Evolutionary conservation across 1,140 invertebrate species (phyloP).

Genomic region (Matsumurasca onukii): DNA sequence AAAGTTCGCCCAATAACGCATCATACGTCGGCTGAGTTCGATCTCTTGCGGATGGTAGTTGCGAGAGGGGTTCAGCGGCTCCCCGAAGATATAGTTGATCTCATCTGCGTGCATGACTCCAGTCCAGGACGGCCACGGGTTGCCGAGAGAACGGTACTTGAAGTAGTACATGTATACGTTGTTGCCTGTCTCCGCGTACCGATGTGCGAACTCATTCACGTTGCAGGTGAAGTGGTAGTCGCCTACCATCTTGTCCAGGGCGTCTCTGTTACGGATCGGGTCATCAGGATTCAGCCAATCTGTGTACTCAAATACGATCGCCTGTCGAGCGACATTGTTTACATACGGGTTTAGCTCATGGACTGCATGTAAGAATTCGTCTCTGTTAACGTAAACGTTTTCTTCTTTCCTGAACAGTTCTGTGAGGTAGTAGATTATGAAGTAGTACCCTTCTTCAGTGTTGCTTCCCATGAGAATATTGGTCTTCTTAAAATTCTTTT

Average conservation of each 20-base stretch:
- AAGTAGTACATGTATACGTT: conserved; percentile 96
- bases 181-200: conserved; percentile 84
- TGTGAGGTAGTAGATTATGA: conserved; percentile 88
- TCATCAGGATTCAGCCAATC: conserved; percentile 89
- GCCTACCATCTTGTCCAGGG: conserved; percentile 92
- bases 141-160: conserved; percentile 73
- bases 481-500: conserved; percentile 88
- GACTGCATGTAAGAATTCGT: conserved; percentile 75
- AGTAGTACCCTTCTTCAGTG: conserved; percentile 92
- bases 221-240: conserved; percentile 97
- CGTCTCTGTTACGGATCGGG: conserved; percentile 76
- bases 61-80: conserved; percentile 73
- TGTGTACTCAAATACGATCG: conserved; percentile 88
- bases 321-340: conserved; percentile 77
- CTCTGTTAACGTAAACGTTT: conserved; percentile 74
- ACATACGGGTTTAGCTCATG: conserved; percentile 81
- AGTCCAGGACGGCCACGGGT: conserved; percentile 96
- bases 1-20: conserved; percentile 97
- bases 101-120: conserved; percentile 96
- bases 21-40: conserved; percentile 79
- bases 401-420: conserved; percentile 82
- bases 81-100: conserved; percentile 93
- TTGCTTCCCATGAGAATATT: conserved; percentile 92
- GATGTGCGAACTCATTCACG: conserved; percentile 86
- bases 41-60: conserved; percentile 79